Base-by-base conservation (phyloP, 2,888 invertebrate genomes). In the Erebia aethiops region DNA sequence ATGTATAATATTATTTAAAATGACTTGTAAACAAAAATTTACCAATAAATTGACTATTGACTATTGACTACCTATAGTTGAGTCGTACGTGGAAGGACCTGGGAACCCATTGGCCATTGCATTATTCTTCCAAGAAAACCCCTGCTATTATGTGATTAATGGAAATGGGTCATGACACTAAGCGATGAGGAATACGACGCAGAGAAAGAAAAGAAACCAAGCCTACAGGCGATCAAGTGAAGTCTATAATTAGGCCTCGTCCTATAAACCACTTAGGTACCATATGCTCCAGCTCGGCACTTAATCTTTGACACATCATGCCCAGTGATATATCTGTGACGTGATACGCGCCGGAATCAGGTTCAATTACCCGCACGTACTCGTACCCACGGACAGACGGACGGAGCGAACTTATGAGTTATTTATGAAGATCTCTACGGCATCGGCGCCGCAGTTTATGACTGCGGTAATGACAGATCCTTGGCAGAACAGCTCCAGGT, bases 381-480 rank as follows among this genome's bases (percentile, higher is more conserved):
- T 14, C 62, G 26, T n/a, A 18, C 61, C 10, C 18, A 49, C 62
- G 43, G 67, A 51, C 72, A 66, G 71, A 77, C 75, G 69, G 71
- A 76, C 75, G 56, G 74, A 72, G 73, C 60, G 71, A 80, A 76
- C 73, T 67, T 77, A 77, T 77, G 80, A 79, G 78, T 80, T 82
- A 82, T 84, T 84, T 84, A 83, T 79, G 80, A 80, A 78, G 69
- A 66, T 71, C 51, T 67, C 60, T 68, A 46, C 21, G 66, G 57
- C 64, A 71, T 66, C 51, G 49, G 58, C 35, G 46, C 58, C 69
- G 54, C 61, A 52, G 52, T 62, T 71, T 72, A 74, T 65, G 21
- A 41, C 70, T 61, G 70, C 62, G 54, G 58, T 76, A 73, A 74
- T 72, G 72, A 71, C 69, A 54, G 67, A 73, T 67, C 60, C 69